Evolutionary conservation across 2,113 vertebrate genomes (phyloP).

Genomic region (Alces alces): DNA sequence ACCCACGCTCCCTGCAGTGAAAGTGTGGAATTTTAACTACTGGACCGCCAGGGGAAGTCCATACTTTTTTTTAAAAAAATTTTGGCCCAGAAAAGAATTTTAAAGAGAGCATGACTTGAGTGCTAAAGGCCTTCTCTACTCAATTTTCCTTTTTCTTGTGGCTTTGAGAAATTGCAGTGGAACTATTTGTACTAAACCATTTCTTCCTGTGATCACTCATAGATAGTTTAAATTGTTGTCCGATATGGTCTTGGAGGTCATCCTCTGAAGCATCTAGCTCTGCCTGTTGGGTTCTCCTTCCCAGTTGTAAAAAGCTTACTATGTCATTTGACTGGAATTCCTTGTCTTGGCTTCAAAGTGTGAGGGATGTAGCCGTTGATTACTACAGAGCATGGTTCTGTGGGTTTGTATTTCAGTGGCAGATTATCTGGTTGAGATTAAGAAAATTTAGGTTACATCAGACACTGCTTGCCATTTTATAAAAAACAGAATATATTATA

Average conservation of each 20-base stretch:
- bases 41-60: neutral
- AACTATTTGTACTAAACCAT: neutral
- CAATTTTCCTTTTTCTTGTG: neutral
- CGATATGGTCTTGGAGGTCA: neutral
- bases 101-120: neutral
- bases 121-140: neutral
- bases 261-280: neutral
- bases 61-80: rapidly evolving
- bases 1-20: neutral
- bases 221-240: neutral
- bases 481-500: neutral
- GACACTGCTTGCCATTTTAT: neutral
- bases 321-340: neutral
- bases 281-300: neutral
- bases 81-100: neutral
- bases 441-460: neutral
- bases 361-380: neutral
- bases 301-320: neutral
- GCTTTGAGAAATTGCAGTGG: neutral
- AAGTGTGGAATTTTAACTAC: neutral
- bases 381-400: neutral
- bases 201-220: neutral
- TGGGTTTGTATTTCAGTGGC: neutral
- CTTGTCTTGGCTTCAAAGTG: neutral
- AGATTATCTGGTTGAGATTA: neutral